Percentiles rank a stretch among this genome's conserved stretches.
Conservation (phyloP, 2,888 invertebrate species). For the Orthosia gothica region DNA sequence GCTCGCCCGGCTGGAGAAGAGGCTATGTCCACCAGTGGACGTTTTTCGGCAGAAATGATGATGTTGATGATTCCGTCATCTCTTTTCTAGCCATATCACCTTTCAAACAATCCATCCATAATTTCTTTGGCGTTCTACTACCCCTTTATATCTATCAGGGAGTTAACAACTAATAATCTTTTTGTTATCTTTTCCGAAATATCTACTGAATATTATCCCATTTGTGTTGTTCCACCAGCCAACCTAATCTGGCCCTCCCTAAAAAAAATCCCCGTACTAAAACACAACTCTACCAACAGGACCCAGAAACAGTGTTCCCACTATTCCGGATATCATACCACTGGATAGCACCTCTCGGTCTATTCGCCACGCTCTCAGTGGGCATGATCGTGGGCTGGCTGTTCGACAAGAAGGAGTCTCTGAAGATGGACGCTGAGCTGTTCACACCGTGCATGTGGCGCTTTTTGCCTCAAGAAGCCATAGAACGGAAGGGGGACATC, state of each 20-base stretch:
- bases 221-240: not conserved
- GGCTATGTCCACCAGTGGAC: too few relatives aligned
- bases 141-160: too few relatives aligned
- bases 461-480: slow-evolving; percentile 78
- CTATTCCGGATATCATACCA: slow-evolving; percentile 95
- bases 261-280: not conserved
- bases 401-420: slow-evolving; percentile 75
- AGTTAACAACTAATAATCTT: too few relatives aligned
- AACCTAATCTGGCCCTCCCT: not conserved
- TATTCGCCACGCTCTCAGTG: slow-evolving; percentile 93
- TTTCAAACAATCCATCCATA: too few relatives aligned
- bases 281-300: slow-evolving; percentile 70
- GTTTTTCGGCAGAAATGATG: too few relatives aligned
- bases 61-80: too few relatives aligned
- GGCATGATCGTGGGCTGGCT: slow-evolving; percentile 92
- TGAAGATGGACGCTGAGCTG: slow-evolving; percentile 84
- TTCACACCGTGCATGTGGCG: slow-evolving; percentile 85
- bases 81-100: too few relatives aligned
- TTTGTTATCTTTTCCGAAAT: not conserved
- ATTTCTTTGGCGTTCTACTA: too few relatives aligned
- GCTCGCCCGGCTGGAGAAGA: too few relatives aligned
- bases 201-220: not conserved
- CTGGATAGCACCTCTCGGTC: slow-evolving; percentile 95
- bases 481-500: slow-evolving; percentile 69
- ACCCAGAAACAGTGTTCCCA: slow-evolving; percentile 92